These are phyloP conservation scores for Basileuterus tristriatus DNA, from an alignment of 2,797 vertebrate species.

Conservation along the genomic window DNA sequence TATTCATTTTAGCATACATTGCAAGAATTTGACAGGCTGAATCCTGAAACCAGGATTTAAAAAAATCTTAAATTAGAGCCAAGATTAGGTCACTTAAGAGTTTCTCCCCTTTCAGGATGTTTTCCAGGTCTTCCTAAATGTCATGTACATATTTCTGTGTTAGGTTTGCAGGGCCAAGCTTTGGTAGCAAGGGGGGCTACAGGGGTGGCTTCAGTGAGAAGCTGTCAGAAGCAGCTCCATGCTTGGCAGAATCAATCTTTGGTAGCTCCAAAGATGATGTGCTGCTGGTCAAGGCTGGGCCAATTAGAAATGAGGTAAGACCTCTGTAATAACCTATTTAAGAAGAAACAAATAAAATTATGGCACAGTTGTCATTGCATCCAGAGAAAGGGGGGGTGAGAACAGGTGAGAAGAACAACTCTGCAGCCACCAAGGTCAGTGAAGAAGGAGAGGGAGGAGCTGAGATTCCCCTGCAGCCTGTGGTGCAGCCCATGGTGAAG, in stretches of 20 bases:
- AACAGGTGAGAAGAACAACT: neutral
- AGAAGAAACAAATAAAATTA: neutral
- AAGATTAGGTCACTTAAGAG: neutral
- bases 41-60: neutral
- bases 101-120: neutral
- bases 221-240: neutral
- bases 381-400: neutral
- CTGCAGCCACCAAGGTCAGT: neutral
- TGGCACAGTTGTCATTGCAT: neutral
- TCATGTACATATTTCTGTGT: neutral
- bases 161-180: neutral
- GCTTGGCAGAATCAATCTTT: neutral
- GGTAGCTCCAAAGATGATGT: neutral
- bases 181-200: neutral
- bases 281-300: neutral
- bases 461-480: accelerated
- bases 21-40: neutral
- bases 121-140: neutral
- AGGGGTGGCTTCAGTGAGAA: neutral
- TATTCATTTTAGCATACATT: neutral
- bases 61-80: neutral
- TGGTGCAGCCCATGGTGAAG: no score
- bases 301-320: neutral
- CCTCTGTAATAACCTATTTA: neutral
- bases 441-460: neutral